Conservation (phyloP, 1,140 invertebrate genomes). For the Aricia agestis region DNA sequence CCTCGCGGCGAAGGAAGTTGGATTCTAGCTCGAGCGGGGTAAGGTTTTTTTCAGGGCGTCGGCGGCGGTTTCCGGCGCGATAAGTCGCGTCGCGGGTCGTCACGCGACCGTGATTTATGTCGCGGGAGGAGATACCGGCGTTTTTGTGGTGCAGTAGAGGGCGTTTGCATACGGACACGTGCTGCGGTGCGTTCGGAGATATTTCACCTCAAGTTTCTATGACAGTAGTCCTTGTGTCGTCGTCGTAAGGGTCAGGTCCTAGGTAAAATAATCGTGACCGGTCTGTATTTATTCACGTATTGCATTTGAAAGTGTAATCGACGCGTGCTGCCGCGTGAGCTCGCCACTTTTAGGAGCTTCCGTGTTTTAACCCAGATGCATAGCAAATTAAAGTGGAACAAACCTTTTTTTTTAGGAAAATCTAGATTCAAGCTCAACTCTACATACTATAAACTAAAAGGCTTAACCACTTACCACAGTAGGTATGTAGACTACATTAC, state of each 20-base stretch:
- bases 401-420: not conserved
- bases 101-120: conserved; percentile 73
- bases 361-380: conserved; percentile 26
- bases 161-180: conserved; percentile 8
- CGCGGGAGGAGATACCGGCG: conserved; percentile 65
- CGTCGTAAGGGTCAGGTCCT: too few relatives aligned
- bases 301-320: conserved; percentile 12
- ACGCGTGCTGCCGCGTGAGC: not conserved
- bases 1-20: conserved; percentile 40
- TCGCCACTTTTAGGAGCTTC: not conserved
- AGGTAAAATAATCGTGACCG: too few relatives aligned
- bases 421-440: not conserved
- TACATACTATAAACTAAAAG: not conserved
- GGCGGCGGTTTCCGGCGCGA: conserved; percentile 59
- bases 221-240: too few relatives aligned
- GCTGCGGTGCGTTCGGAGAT: not conserved
- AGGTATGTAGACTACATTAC: too few relatives aligned
- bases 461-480: too few relatives aligned
- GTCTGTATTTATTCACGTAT: not conserved
- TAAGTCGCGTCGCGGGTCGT: conserved; percentile 67
- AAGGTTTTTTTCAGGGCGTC: conserved; percentile 45
- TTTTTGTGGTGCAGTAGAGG: conserved; percentile 33
- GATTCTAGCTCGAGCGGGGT: conserved; percentile 42
- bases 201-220: too few relatives aligned
- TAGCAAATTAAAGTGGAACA: conserved; percentile 26